Base-by-base conservation (phyloP, 1,140 invertebrate genomes). In the Anagrus nilaparvatae region DNA sequence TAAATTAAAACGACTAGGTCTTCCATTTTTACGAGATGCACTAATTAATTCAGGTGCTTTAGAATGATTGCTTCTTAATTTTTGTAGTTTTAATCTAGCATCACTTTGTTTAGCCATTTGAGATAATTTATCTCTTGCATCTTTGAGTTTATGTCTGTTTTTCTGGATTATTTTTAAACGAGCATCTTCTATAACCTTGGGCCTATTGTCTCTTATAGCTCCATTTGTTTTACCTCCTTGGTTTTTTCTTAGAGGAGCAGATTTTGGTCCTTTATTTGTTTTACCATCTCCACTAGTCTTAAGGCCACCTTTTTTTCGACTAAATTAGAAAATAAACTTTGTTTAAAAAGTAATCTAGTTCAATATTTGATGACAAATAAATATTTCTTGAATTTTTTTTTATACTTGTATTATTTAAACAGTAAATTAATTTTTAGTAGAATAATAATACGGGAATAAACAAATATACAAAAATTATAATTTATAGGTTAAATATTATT, bases 71-170 rank as follows among this genome's bases (percentile, higher is more conserved):
- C 62, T 62, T 18, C 70, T 53, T 16, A 75, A 50, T 55, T 72
- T 72, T 27, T 73, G 59, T 8, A 82, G 52, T 49, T 77, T 72
- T 19, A 72, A 65, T 29, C 81, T 65, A 1, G 79, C 79, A 60
- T 83, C 81, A 16, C 62, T 74, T 47, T 76, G 75, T 50, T 78
- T 76, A 3, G 77, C 76, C 39, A 77, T 74, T 60, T 78, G 70
- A 7, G 73, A 72, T n/a, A 84, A 62, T 44, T 80, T 75, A 36
- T 82, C 81, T 34, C 81, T 61, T 4, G 81, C 81, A 67, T 84
- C 81, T 1, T 65, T 68, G 3, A 83, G 66, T 31, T 74, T 75
- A 13, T 70, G 69, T 33, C 79, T 67, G 52, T 81, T 79, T 49
- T 81, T 80, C 43, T 78, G 72, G 43, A 81, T 75, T 31, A 84